Base-by-base conservation (phyloP, 2,113 vertebrate species). In the Muntiacus reevesi region DNA sequence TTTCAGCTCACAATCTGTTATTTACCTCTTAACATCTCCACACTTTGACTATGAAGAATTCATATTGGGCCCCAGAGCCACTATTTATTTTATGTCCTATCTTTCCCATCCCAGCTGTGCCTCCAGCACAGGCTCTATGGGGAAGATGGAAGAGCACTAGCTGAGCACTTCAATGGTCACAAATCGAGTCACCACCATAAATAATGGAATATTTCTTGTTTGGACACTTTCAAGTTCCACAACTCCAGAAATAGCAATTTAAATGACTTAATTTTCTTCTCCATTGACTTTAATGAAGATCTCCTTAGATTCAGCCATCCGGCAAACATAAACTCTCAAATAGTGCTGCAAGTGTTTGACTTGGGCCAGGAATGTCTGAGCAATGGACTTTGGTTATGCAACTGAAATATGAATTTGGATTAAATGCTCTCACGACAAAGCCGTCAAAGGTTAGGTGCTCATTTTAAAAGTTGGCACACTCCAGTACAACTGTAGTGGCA, bases 191-290 rank as follows among this genome's bases (percentile, higher is more conserved):
- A 82, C 85, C 67, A 59, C 62, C 90, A 95, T 98, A 96, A 97
- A 97, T 97, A 97, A 97, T 93, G 78, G 57, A 95, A 87, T 98
- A 96, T 96, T 97, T 97, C 95, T 97, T 98, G 93, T 98, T 97
- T 98, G 91, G 97, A 98, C 88, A 97, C 71, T 97, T 97, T 95
- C 81, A 98, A 98, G 95, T 94, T 91, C 88, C 91, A 93, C 85
- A 95, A 85, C 88, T 97, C 94, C 95, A 96, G 94, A 98, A 98
- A 98, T 89, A 97, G 94, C 87, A n/a, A 94, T 98, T 96, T 97
- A 97, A 98, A 96, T 96, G 97, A 96, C 98, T 98, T 97, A 94
- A 98, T 98, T 98, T 98, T 98, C 97, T 98, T 98, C 96, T 98
- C 94, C 95, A 98, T 94, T 98, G 98, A 98, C 79, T 98, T 96